These are phyloP conservation scores for Vipera latastei DNA, from an alignment of 2,797 vertebrate genomes.

Conservation along the genomic window DNA sequence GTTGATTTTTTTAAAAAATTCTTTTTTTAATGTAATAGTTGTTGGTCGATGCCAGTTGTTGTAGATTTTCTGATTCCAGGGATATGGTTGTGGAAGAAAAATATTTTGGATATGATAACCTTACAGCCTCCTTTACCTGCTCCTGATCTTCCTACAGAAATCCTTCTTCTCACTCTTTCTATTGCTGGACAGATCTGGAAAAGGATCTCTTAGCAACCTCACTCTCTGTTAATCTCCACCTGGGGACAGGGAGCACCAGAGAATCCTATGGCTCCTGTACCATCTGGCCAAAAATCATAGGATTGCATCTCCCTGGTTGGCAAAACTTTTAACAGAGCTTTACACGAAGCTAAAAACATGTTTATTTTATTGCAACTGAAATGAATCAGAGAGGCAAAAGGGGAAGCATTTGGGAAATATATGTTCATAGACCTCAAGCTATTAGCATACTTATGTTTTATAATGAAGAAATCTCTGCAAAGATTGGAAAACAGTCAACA, in stretches of 20 bases:
- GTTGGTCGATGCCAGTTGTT: neutral
- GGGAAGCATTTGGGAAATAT: neutral
- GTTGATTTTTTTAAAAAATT: neutral
- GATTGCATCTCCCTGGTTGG: neutral
- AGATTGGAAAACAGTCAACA: neutral
- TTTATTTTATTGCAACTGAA: neutral
- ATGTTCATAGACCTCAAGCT: neutral
- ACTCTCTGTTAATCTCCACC: neutral
- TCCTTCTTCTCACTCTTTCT: neutral
- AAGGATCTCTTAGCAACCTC: neutral
- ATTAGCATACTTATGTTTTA: neutral
- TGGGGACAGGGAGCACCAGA: neutral
- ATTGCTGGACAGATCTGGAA: neutral
- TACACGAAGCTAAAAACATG: neutral
- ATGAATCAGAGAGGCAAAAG: neutral
- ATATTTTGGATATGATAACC: neutral
- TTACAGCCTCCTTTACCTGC: neutral
- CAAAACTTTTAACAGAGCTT: neutral
- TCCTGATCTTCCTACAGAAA: no score
- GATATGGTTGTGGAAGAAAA: neutral
- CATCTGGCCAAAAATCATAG: neutral
- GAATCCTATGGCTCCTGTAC: neutral
- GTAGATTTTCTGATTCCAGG: neutral
- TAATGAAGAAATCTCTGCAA: neutral
- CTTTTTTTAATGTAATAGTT: neutral